Conservation (phyloP, 2,113 vertebrate species). For the Brevimyrus niger region DNA sequence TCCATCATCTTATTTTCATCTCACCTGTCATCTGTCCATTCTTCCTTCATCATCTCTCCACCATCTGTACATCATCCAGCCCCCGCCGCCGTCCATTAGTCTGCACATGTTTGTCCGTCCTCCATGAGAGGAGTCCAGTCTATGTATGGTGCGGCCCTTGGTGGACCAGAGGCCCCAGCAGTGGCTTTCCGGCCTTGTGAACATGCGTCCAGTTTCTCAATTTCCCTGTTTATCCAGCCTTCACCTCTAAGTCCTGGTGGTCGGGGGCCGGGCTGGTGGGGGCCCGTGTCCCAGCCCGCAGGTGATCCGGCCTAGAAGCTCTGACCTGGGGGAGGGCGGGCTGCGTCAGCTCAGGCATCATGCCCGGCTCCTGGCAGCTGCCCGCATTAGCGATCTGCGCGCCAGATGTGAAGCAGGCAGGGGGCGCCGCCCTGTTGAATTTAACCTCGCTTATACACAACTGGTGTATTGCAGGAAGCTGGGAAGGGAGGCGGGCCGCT, state of each 20-base stretch:
- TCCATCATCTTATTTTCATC: neutral
- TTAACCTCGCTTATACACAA: slow-evolving; percentile 60
- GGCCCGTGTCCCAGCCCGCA: neutral
- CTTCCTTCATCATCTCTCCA: neutral
- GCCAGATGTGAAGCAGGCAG: slow-evolving; percentile 72
- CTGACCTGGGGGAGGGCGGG: neutral
- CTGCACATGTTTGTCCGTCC: neutral
- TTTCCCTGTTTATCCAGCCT: neutral
- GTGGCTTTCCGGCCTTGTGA: neutral
- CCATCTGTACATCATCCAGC: neutral
- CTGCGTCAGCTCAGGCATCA: neutral
- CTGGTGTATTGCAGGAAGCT: slow-evolving; percentile 44
- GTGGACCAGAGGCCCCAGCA: neutral
- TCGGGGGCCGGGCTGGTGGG: neutral
- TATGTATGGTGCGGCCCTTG: neutral
- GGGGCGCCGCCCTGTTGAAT: slow-evolving; percentile 57
- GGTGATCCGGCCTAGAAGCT: neutral
- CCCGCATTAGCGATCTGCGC: slow-evolving; percentile 52
- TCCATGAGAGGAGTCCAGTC: neutral
- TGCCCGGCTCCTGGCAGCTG: neutral
- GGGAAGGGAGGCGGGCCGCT: slow-evolving; percentile 12
- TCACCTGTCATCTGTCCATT: neutral
- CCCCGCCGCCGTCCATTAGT: neutral
- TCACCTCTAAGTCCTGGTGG: neutral
- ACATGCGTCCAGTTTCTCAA: neutral